Percentiles rank a stretch among this genome's conserved stretches.
Conservation (phyloP, 2,888 invertebrate genomes). For the Pollenia labialis region DNA sequence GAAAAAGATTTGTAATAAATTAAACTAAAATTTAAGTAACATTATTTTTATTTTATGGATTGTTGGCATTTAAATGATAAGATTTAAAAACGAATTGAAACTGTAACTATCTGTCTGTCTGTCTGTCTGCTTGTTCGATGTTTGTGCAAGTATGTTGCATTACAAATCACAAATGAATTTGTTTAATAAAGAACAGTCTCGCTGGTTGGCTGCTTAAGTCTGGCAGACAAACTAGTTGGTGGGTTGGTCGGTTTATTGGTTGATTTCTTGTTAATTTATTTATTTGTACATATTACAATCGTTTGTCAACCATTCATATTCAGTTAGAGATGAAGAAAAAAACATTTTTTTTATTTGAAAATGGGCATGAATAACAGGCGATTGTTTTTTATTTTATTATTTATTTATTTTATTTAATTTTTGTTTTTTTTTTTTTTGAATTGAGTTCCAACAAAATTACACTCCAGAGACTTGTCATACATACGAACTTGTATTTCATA, state of each 20-base stretch:
- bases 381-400: conserved; percentile 59
- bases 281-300: conserved; percentile 2
- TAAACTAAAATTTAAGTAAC: conserved; percentile 73
- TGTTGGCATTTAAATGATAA: conserved; percentile 75
- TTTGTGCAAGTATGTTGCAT: neutral
- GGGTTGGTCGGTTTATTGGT: conserved; percentile 44
- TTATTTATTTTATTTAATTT: conserved; percentile 47
- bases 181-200: conserved; percentile 9
- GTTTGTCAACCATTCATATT: conserved; percentile 64
- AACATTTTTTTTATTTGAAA: conserved; percentile 6
- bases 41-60: conserved; percentile 74
- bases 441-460: conserved; percentile 58
- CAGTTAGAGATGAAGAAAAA: conserved; percentile 46
- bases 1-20: conserved; percentile 62
- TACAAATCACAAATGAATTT: conserved; percentile 19
- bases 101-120: conserved; percentile 30
- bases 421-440: conserved; percentile 34
- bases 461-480: conserved; percentile 63
- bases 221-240: conserved; percentile 30
- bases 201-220: conserved; percentile 34
- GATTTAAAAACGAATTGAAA: conserved; percentile 62
- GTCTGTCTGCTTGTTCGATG: neutral
- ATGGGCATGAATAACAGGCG: conserved; percentile 44
- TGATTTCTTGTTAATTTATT: conserved; percentile 38
- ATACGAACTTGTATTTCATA: conserved; percentile 8